A percentile compares a stretch with the other conserved stretches of the same genome.
Evolutionary conservation across 2,113 vertebrate species (phyloP).

Genomic region (Chionodraco myersi): DNA sequence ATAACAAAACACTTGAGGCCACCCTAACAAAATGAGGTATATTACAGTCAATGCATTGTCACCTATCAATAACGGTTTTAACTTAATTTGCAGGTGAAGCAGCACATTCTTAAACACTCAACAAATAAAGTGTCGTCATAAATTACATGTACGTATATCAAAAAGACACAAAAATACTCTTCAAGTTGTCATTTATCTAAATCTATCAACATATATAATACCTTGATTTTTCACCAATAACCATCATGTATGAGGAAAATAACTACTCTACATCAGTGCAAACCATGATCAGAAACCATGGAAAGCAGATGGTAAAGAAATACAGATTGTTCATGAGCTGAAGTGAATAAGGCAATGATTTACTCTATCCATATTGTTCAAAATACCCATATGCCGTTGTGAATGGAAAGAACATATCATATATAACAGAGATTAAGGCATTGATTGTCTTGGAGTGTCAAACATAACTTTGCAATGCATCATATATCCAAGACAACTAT

Average conservation of each 20-base stretch:
- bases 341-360: conserved; percentile 65
- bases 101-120: conserved; percentile 69
- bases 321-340: conserved; percentile 27
- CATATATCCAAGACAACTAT: conserved; percentile 27
- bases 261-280: conserved; percentile 39
- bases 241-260: conserved; percentile 36
- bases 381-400: conserved; percentile 10
- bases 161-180: conserved; percentile 75
- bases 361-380: conserved; percentile 16
- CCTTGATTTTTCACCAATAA: conserved; percentile 30
- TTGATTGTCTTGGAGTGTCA: conserved; percentile 40
- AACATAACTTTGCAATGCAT: conserved; percentile 14
- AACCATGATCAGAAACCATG: conserved; percentile 39
- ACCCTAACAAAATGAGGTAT: conserved; percentile 67
- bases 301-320: conserved; percentile 32
- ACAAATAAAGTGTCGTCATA: conserved; percentile 39
- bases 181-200: conserved; percentile 58
- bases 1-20: conserved; percentile 54
- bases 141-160: conserved; percentile 57
- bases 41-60: conserved; percentile 54
- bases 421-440: conserved; percentile 67
- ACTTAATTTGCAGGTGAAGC: conserved; percentile 58
- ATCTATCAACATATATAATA: conserved; percentile 27
- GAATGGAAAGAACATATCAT: conserved; percentile 18
- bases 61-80: conserved; percentile 48